A percentile compares a stretch with the other conserved stretches of the same genome.
These are phyloP conservation scores for Apotomis betuletana DNA, from an alignment of 2,888 invertebrate genomes.

Conservation along the genomic window DNA sequence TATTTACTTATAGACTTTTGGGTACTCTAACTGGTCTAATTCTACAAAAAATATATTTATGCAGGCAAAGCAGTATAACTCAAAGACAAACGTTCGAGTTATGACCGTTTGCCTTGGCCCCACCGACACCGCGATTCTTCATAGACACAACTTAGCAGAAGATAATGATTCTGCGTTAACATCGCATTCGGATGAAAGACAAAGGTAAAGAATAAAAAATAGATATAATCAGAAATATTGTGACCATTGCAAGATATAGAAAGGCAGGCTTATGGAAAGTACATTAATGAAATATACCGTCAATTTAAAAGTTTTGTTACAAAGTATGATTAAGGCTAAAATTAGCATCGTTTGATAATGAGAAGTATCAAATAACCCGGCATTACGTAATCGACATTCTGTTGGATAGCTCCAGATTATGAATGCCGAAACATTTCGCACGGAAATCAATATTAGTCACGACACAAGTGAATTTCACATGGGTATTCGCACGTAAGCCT, in stretches of 20 bases:
- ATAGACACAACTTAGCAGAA: constrained; percentile 59
- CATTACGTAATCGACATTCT: too few relatives aligned
- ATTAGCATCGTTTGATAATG: too few relatives aligned
- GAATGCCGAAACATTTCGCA: not conserved
- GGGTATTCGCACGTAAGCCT: constrained; percentile 18
- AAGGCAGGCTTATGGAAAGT: too few relatives aligned
- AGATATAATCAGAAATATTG: too few relatives aligned
- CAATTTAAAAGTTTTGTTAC: too few relatives aligned
- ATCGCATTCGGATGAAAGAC: constrained; percentile 61
- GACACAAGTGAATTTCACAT: constrained; percentile 8
- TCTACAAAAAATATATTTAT: constrained; percentile 22
- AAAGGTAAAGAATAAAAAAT: constrained; percentile 60
- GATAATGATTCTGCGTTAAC: constrained; percentile 56
- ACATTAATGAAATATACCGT: too few relatives aligned
- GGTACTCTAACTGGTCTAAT: too few relatives aligned
- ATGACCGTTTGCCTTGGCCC: constrained; percentile 74
- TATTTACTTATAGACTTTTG: too few relatives aligned
- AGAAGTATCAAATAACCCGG: too few relatives aligned
- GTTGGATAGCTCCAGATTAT: not conserved
- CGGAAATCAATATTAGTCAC: constrained; percentile 11
- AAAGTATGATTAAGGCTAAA: too few relatives aligned
- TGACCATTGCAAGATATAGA: too few relatives aligned
- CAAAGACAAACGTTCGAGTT: constrained; percentile 65
- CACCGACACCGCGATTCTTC: constrained; percentile 73
- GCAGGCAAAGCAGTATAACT: constrained; percentile 59